Evolutionary conservation across 2,113 vertebrate genomes (phyloP).

Genomic region (Siniperca chuatsi): DNA sequence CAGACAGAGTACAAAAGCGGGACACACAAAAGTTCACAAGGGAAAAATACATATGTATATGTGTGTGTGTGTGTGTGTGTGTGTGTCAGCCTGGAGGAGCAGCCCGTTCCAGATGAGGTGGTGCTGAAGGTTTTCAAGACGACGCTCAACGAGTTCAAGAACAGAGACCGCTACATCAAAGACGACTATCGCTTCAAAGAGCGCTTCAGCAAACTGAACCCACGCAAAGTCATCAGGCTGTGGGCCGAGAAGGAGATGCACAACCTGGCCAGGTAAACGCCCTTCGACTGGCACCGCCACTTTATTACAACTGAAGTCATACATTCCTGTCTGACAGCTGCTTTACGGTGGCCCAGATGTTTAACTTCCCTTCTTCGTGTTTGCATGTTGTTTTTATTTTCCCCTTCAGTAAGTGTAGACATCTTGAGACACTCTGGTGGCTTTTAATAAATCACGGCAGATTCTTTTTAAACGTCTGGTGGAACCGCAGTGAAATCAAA

Average conservation of each 20-base stretch:
- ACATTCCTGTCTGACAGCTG: too few species aligned
- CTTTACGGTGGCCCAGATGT: too few species aligned
- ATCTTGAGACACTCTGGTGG: too few species aligned
- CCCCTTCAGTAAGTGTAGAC: too few species aligned
- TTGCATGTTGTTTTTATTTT: too few species aligned
- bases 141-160: slow-evolving; percentile 98
- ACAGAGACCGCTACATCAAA: slow-evolving; percentile 98
- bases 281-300: background rate
- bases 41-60: too few species aligned
- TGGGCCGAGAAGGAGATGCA: slow-evolving; percentile 99
- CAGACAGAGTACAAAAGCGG: background rate
- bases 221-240: slow-evolving; percentile 95
- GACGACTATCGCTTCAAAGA: slow-evolving; percentile 98
- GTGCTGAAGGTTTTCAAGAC: slow-evolving; percentile 99
- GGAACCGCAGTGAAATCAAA: too few species aligned
- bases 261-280: slow-evolving; percentile 90
- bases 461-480: too few species aligned
- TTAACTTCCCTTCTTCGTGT: too few species aligned
- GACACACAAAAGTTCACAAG: background rate
- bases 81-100: slow-evolving; percentile 83
- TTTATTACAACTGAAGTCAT: too few species aligned
- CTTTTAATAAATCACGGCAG: too few species aligned
- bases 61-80: slow-evolving; percentile 22
- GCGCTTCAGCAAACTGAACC: slow-evolving; percentile 97
- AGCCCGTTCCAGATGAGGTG: slow-evolving; percentile 90